These are phyloP conservation scores for Tokudaia muenninki DNA, from an alignment of 2,797 vertebrate species.

Conservation along the genomic window DNA sequence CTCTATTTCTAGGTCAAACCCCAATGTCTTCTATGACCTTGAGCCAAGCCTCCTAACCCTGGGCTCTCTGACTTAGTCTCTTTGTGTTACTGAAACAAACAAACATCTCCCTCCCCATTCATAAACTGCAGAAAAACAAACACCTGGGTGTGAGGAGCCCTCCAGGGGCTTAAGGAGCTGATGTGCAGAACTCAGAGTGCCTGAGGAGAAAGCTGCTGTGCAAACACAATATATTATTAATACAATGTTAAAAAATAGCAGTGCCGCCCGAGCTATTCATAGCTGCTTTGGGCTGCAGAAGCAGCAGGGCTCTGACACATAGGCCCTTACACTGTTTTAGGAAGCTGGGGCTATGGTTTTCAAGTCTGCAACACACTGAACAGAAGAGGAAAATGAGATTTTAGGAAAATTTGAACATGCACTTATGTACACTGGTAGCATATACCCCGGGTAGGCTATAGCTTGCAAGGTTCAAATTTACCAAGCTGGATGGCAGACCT, in stretches of 20 bases:
- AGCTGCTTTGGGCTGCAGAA: slow-evolving; percentile 56
- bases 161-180: background rate
- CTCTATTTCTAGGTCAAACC: slow-evolving; percentile 45
- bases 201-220: slow-evolving; percentile 69
- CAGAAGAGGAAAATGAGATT: slow-evolving; percentile 18
- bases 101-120: background rate
- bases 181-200: slow-evolving; percentile 53
- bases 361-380: slow-evolving; percentile 23
- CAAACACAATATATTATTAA: slow-evolving; percentile 84
- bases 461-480: background rate
- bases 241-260: slow-evolving; percentile 81
- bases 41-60: background rate
- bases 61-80: background rate
- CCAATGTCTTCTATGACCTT: background rate
- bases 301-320: slow-evolving; percentile 19
- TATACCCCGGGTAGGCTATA: background rate
- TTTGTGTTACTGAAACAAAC: slow-evolving; percentile 53
- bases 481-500: background rate
- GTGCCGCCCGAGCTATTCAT: slow-evolving; percentile 76
- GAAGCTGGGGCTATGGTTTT: slow-evolving; percentile 36
- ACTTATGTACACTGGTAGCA: background rate
- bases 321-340: slow-evolving; percentile 23
- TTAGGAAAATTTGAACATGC: slow-evolving; percentile 30
- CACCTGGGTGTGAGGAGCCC: background rate
- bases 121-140: slow-evolving; percentile 49